These are phyloP conservation scores for Panopea generosa DNA, from an alignment of 2,888 invertebrate genomes.

Conservation along the genomic window DNA sequence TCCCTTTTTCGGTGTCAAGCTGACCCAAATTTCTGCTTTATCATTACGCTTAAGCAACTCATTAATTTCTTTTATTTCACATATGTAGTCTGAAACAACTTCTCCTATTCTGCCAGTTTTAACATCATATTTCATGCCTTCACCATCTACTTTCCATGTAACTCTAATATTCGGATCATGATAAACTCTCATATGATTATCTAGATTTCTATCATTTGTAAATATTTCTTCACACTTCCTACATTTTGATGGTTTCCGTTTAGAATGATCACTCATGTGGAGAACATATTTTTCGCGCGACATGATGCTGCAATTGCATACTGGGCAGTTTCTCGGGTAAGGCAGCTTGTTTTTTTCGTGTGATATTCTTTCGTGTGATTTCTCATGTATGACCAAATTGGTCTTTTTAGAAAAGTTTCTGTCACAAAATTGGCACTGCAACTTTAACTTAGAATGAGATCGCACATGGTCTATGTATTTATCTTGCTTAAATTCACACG, in stretches of 20 bases:
- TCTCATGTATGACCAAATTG: conserved; percentile 42
- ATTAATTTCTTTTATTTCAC: conserved; percentile 53
- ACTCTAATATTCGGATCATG: conserved; percentile 40
- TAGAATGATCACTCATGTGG: conserved; percentile 43
- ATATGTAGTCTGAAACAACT: conserved; percentile 36
- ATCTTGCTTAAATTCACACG: conserved; percentile 35
- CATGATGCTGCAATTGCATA: conserved; percentile 37
- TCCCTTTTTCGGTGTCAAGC: conserved; percentile 29
- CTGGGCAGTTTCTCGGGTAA: conserved; percentile 51
- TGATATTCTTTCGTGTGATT: conserved; percentile 45
- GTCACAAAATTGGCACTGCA: conserved; percentile 53
- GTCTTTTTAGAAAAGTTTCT: conserved; percentile 42
- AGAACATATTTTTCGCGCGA: conserved; percentile 35
- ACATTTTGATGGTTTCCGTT: conserved; percentile 37
- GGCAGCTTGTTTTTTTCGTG: conserved; percentile 35
- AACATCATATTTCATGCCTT: conserved; percentile 51
- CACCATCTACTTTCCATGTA: conserved; percentile 47
- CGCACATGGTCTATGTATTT: conserved; percentile 38
- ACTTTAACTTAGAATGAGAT: conserved; percentile 32
- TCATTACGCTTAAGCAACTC: conserved; percentile 42
- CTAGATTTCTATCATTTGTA: conserved; percentile 37
- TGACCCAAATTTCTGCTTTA: conserved; percentile 38
- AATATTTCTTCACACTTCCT: conserved; percentile 42
- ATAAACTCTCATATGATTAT: conserved; percentile 36
- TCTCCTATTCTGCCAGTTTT: conserved; percentile 48